Conservation (phyloP, 2,113 vertebrate genomes). For the Albula glossodonta region DNA sequence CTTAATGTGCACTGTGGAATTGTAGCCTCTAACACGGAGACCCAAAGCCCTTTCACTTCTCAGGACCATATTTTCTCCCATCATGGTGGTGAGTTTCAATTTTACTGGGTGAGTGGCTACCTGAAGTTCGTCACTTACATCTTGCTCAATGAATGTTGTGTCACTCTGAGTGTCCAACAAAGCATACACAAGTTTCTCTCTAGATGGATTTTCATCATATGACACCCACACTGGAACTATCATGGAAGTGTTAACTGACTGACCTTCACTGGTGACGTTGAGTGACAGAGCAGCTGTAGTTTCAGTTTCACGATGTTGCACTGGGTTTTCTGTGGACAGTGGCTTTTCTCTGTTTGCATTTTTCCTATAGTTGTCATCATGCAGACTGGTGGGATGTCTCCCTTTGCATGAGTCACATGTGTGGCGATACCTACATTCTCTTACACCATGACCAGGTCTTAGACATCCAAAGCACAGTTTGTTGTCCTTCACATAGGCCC, state of each 20-base stretch:
- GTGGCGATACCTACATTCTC: neutral
- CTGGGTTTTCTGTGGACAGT: neutral
- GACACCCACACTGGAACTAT: slow-evolving; percentile 14
- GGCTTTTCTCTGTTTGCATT: neutral
- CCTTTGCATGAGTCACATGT: neutral
- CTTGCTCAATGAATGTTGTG: slow-evolving; percentile 26
- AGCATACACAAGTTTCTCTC: slow-evolving; percentile 5
- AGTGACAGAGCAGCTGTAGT: slow-evolving; percentile 1
- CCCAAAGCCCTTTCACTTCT: slow-evolving; percentile 17
- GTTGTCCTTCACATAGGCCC: slow-evolving; percentile 1
- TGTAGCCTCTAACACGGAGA: slow-evolving; percentile 25
- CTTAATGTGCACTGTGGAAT: neutral
- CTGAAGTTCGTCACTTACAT: slow-evolving; percentile 5
- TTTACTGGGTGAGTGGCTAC: slow-evolving; percentile 15
- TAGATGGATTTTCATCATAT: neutral
- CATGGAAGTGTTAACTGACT: slow-evolving; percentile 11
- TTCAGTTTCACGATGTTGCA: neutral
- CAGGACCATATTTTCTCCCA: slow-evolving; percentile 6
- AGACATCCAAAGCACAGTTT: neutral
- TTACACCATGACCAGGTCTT: neutral
- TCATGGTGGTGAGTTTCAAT: slow-evolving; percentile 27
- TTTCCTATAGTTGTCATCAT: slow-evolving; percentile 3
- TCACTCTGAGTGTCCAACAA: slow-evolving; percentile 26
- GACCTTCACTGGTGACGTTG: neutral
- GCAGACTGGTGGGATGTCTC: neutral